phyloP scores from a whole-genome alignment of 2,888 invertebrate genomes.

The Criorhina ranunculi region DNA sequence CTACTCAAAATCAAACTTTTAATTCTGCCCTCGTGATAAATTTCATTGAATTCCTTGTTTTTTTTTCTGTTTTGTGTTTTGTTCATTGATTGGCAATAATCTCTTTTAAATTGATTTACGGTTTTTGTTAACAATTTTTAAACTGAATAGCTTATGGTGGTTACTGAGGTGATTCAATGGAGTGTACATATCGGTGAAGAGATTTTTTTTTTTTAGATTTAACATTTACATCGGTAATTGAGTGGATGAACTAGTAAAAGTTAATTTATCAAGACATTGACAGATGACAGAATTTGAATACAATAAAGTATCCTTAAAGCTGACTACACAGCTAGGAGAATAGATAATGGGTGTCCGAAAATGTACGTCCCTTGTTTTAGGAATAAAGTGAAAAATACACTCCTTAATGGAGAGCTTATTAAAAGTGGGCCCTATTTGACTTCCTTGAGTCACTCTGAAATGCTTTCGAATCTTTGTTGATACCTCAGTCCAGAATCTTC shows the following conservation, averaged over 20 bases:
- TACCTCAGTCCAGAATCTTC: no score
- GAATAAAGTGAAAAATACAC: no score
- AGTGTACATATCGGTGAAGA: not conserved
- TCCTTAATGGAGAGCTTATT: no score
- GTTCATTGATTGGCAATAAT: constrained; percentile 51
- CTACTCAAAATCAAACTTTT: constrained; percentile 64
- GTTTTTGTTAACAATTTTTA: constrained; percentile 40
- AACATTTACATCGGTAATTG: not conserved
- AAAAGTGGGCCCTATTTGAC: no score
- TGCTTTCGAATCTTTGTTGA: no score
- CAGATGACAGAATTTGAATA: no score
- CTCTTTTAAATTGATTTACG: constrained; percentile 70
- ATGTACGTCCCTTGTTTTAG: no score
- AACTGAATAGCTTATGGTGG: constrained; percentile 44
- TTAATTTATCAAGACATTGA: no score
- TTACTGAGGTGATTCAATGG: constrained; percentile 21
- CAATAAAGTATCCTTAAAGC: no score
- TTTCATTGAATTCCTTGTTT: constrained; percentile 22
- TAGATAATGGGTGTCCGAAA: no score
- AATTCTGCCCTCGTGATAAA: constrained; percentile 49
- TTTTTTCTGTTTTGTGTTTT: not conserved
- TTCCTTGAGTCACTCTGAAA: no score
- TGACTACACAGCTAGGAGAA: no score
- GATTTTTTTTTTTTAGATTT: not conserved
- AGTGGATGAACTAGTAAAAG: not conserved